Base-by-base conservation (phyloP, 2,113 vertebrate genomes). In the Oceanodroma tethys region DNA sequence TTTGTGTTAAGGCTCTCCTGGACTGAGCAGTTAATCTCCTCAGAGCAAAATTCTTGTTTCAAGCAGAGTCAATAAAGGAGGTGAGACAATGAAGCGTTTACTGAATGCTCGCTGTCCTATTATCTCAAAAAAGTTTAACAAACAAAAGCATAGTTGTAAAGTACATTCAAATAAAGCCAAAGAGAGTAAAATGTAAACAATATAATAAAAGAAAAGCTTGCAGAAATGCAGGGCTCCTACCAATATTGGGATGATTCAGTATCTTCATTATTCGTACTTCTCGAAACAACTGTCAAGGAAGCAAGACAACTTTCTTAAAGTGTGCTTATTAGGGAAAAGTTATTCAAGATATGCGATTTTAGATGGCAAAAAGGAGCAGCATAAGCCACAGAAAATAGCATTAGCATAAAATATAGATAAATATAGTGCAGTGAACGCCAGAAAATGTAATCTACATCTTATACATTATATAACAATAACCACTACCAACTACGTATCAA, bases 221-320 rank as follows among this genome's bases (percentile, higher is more conserved):
- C 58, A 87, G 73, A 95, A 95, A 96, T 85, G 59, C 66, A 90
- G 66, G 87, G 89, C 63, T 90, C 98, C 97, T 98, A 99, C 99
- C 99, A 98, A 99, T 99, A 97, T 99, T 99, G 92, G 99, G 99
- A 97, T 99, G 99, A 98, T 99, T 99, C 97, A 99, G 84, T 96
- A 99, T 98, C 99, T 99, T 99, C 99, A 99, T 99, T 99, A 99
- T 99, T 98, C 99, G 98, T 97, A 99, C 99, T 99, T 99, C 99
- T 97, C 99, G 99, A 98, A 99, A 99, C 93, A 99, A 98, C 99
- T 99, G 98, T 98, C 78, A 97, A 98, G 97, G 97, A 93, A 98
- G 96, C 47, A 96, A 94, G 75, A 96, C 12, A 95, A 91, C 48
- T 85, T 81, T 88, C 82, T 95, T 90, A 95, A 20, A 88, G 43